A percentile compares a stretch with the other conserved stretches of the same genome.
phyloP scores from a whole-genome alignment of 2,888 invertebrate species.

The Noctua pronuba region DNA sequence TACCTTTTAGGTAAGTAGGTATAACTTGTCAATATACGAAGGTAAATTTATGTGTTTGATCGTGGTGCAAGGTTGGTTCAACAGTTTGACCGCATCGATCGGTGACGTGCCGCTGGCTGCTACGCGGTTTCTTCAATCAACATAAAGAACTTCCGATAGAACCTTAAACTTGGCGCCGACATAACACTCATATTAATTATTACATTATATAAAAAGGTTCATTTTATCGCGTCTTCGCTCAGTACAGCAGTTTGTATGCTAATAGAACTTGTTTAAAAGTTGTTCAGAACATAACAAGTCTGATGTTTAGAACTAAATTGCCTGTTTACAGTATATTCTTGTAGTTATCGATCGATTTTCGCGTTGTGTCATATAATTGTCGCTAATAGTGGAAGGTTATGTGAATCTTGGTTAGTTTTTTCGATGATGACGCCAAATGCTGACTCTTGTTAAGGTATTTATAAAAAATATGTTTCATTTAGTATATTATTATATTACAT shows the following conservation, averaged over 20 bases:
- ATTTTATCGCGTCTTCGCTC: conserved; percentile 18
- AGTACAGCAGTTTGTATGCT: conserved; percentile 11
- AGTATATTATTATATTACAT: background rate
- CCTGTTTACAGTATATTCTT: conserved; percentile 28
- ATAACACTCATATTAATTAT: conserved; percentile 2
- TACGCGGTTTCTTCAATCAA: conserved; percentile 68
- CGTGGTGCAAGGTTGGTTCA: conserved; percentile 78
- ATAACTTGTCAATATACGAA: conserved; percentile 6
- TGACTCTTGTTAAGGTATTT: conserved; percentile 18
- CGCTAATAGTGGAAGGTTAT: conserved; percentile 5
- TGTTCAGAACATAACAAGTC: conserved; percentile 20
- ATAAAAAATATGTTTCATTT: background rate
- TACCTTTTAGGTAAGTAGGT: conserved; percentile 1
- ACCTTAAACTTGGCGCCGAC: conserved; percentile 33
- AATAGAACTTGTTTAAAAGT: conserved; percentile 22
- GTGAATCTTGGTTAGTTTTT: conserved; percentile 11
- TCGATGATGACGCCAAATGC: conserved; percentile 11
- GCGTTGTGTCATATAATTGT: conserved; percentile 39
- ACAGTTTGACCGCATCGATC: conserved; percentile 83
- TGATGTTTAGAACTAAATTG: conserved; percentile 12
- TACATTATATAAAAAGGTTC: conserved; percentile 23
- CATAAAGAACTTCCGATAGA: conserved; percentile 54
- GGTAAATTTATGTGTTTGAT: conserved; percentile 45
- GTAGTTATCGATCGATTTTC: conserved; percentile 32
- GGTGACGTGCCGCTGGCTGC: conserved; percentile 72